phyloP scores from a whole-genome alignment of 2,113 vertebrate species.

The Glaucomys volans region DNA sequence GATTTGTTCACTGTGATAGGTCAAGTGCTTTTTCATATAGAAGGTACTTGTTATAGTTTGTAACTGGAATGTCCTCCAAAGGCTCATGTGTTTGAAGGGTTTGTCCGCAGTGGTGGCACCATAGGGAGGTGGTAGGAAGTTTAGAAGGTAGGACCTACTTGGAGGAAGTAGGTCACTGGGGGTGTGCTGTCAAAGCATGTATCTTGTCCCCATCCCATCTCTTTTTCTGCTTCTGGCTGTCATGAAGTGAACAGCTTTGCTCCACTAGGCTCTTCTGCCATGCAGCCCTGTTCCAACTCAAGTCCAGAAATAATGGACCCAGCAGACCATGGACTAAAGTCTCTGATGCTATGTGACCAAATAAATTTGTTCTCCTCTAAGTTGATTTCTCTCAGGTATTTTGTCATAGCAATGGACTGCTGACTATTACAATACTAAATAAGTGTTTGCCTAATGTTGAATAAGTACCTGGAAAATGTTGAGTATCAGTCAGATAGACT shows the following conservation, averaged over 20 bases:
- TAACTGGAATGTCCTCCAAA: not conserved
- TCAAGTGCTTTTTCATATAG: not conserved
- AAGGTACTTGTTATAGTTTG: not conserved
- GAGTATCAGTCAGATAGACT: not conserved
- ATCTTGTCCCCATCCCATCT: not conserved
- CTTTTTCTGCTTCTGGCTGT: not conserved
- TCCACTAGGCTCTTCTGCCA: not conserved
- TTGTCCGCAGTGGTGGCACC: not conserved
- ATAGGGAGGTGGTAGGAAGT: not conserved
- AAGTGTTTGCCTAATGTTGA: not conserved
- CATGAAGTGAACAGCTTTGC: not conserved
- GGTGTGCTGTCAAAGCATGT: not conserved
- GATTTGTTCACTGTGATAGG: not conserved
- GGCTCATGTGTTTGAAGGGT: not conserved
- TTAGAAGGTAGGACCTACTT: not conserved
- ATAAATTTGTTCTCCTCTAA: not conserved
- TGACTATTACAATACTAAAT: not conserved
- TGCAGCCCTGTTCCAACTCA: not conserved
- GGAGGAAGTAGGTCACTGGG: not conserved
- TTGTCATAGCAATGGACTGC: not conserved
- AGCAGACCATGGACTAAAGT: not conserved
- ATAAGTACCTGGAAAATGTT: not conserved
- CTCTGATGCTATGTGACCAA: not conserved
- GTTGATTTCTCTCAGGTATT: not conserved
- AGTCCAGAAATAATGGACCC: not conserved